Evolutionary conservation across 2,113 vertebrate species (phyloP).

Genomic region (Hydrolagus affinis): DNA sequence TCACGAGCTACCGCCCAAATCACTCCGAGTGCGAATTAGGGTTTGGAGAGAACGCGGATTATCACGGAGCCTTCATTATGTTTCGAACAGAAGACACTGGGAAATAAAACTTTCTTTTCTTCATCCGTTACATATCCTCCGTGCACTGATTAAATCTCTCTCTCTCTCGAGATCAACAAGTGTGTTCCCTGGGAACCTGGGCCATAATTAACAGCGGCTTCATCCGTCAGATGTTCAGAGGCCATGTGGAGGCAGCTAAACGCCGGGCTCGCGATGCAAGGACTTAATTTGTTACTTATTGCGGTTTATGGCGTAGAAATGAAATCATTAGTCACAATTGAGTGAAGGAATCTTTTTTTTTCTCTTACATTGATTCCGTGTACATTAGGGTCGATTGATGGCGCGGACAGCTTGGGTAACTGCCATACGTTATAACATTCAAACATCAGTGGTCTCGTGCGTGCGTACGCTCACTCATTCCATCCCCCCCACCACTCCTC

Average conservation of each 20-base stretch:
- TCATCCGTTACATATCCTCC: too few relatives aligned
- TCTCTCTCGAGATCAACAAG: background rate
- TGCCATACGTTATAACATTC: background rate
- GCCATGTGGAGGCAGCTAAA: background rate
- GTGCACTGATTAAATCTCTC: background rate
- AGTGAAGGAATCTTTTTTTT: background rate
- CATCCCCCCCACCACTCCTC: too few relatives aligned
- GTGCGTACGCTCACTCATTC: too few relatives aligned
- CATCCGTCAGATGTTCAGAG: background rate
- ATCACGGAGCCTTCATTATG: too few relatives aligned
- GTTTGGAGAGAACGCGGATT: background rate
- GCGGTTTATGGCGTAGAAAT: conserved; percentile 17
- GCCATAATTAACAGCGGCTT: conserved; percentile 4
- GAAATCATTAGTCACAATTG: conserved; percentile 6
- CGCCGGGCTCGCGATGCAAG: background rate
- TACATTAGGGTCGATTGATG: background rate
- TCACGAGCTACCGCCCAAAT: background rate
- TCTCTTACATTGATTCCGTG: background rate
- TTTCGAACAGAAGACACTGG: background rate
- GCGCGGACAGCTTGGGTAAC: background rate
- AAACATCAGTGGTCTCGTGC: background rate
- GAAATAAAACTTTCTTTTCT: background rate
- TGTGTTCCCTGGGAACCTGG: background rate
- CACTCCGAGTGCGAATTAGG: background rate
- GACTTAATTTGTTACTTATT: conserved; percentile 11